These are phyloP conservation scores for Hydrotaea cyrtoneurina DNA, from an alignment of 2,888 invertebrate species.

Conservation along the genomic window DNA sequence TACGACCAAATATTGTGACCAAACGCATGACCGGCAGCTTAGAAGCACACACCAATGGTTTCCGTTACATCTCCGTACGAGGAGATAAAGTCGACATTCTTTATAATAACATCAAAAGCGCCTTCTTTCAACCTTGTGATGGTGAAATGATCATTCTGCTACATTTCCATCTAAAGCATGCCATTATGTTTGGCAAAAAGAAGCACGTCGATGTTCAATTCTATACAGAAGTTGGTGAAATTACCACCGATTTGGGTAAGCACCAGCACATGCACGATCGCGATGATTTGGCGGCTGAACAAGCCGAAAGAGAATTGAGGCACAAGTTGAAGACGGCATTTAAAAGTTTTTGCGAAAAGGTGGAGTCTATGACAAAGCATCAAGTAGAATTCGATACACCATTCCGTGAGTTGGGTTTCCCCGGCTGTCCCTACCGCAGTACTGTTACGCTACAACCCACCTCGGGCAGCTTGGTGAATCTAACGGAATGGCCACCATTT, in stretches of 20 bases:
- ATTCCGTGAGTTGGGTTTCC: conserved; percentile 98
- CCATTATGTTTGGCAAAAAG: conserved; percentile 99
- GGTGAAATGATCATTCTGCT: conserved; percentile 99
- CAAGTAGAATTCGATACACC: conserved; percentile 99
- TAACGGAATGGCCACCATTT: conserved; percentile 99
- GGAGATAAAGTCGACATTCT: conserved; percentile 99
- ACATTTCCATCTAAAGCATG: conserved; percentile 99
- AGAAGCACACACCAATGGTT: conserved; percentile 98
- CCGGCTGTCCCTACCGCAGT: conserved; percentile 97
- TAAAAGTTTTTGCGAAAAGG: conserved; percentile 98
- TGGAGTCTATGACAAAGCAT: conserved; percentile 96
- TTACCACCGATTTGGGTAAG: conserved; percentile 99
- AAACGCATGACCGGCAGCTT: conserved; percentile 96
- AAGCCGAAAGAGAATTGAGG: conserved; percentile 97
- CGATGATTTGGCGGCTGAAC: conserved; percentile 99
- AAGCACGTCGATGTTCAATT: conserved; percentile 99
- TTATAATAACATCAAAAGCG: conserved; percentile 99
- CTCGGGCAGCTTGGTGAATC: conserved; percentile 97
- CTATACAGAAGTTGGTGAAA: conserved; percentile 99
- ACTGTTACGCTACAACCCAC: conserved; percentile 98
- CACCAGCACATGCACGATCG: conserved; percentile 99
- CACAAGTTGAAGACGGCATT: conserved; percentile 99
- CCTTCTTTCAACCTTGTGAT: conserved; percentile 99
- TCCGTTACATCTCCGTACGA: conserved; percentile 98
- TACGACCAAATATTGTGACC: conserved; percentile 98